A percentile compares a stretch with the other conserved stretches of the same genome.
Evolutionary conservation across 1,140 invertebrate species (phyloP).

Genomic region (Brachionus plicatilis): DNA sequence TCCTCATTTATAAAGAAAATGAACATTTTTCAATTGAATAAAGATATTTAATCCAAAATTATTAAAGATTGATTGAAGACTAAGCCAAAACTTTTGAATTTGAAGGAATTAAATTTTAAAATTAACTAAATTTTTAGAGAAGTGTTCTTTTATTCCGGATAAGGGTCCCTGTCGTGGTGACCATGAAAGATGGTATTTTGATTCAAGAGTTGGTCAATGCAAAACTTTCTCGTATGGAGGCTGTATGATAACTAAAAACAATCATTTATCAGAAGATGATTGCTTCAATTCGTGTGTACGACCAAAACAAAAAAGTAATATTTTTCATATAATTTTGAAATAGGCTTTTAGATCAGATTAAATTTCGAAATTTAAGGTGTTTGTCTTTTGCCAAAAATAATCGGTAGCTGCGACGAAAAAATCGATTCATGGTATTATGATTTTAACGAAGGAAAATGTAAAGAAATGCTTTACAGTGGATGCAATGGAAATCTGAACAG

Average conservation of each 20-base stretch:
- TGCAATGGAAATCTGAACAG: conserved; percentile 79
- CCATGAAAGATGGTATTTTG: conserved; percentile 76
- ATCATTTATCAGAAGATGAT: conserved; percentile 34
- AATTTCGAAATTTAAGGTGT: conserved; percentile 62
- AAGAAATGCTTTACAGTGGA: conserved; percentile 25
- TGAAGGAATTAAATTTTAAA: not conserved
- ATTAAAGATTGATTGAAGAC: not conserved
- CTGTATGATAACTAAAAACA: conserved; percentile 78
- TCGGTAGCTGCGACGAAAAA: conserved; percentile 42
- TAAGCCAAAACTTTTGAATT: conserved; percentile 43
- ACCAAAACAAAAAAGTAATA: conserved; percentile 42
- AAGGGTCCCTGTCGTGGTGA: conserved; percentile 67
- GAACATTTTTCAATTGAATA: too few species aligned
- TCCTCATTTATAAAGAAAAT: too few species aligned
- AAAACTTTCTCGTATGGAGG: conserved; percentile 89
- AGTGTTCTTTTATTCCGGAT: conserved; percentile 71
- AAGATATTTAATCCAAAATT: too few species aligned
- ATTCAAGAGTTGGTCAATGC: conserved; percentile 75
- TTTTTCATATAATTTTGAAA: too few species aligned
- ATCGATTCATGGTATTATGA: conserved; percentile 25
- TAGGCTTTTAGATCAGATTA: not conserved
- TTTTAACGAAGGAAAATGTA: not conserved
- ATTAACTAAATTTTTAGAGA: conserved; percentile 60
- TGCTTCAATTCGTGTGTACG: conserved; percentile 66
- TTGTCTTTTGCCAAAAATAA: conserved; percentile 48